phyloP scores from a whole-genome alignment of 2,888 invertebrate genomes.

The Chironomus tentans region DNA sequence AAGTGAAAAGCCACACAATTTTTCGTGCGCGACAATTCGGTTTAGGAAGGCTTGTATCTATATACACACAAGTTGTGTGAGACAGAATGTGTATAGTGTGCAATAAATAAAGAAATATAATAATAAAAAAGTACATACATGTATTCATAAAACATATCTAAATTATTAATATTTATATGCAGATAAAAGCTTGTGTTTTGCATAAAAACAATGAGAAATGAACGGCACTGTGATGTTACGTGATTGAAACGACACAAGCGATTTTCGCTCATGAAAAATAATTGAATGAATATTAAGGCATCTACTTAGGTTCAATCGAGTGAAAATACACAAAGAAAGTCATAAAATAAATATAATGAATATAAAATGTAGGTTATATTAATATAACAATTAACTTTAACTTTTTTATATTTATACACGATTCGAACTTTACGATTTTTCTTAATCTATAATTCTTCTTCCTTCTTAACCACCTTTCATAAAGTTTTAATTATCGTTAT shows the following conservation, averaged over 20 bases:
- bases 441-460: too few species aligned
- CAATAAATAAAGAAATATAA: background rate
- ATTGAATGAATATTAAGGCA: background rate
- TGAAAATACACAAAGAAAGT: background rate
- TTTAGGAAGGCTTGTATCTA: background rate
- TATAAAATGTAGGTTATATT: background rate
- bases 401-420: too few species aligned
- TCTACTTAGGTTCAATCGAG: background rate
- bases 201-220: conserved; percentile 19
- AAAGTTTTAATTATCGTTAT: too few species aligned
- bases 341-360: background rate
- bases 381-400: background rate
- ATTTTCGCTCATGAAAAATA: background rate
- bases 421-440: too few species aligned
- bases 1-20: background rate
- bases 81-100: background rate
- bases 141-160: background rate
- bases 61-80: too few species aligned
- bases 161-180: conserved; percentile 21
- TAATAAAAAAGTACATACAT: background rate
- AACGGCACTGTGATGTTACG: conserved; percentile 17
- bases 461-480: too few species aligned
- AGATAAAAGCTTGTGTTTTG: conserved; percentile 9
- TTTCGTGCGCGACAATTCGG: background rate
- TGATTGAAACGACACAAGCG: conserved; percentile 1